Evolutionary conservation across 2,113 vertebrate species (phyloP).

Genomic region (Uria lomvia): DNA sequence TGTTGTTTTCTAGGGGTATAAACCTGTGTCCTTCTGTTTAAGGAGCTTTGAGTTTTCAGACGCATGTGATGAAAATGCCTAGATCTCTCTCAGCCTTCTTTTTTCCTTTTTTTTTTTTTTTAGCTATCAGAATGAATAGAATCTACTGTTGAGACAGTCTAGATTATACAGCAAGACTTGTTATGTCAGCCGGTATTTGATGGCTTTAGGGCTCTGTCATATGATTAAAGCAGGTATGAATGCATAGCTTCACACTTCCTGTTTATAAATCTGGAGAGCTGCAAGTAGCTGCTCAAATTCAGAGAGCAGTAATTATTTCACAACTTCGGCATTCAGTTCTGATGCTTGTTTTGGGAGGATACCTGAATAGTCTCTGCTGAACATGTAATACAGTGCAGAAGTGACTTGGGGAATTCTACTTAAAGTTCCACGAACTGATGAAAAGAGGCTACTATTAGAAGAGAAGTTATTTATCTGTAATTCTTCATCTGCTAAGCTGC

Average conservation of each 20-base stretch:
- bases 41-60: not conserved
- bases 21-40: not conserved
- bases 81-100: not conserved
- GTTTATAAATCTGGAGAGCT: conserved; percentile 47
- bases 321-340: not conserved
- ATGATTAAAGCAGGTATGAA: conserved; percentile 55
- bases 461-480: not conserved
- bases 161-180: not conserved
- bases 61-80: not conserved
- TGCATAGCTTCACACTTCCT: conserved; percentile 48
- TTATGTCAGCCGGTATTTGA: conserved; percentile 18
- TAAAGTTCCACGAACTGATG: not conserved
- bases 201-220: conserved; percentile 30
- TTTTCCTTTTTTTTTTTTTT: not conserved
- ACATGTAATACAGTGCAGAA: not conserved
- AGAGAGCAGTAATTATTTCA: conserved; percentile 59
- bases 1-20: not conserved
- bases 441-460: not conserved
- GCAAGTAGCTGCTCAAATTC: not conserved
- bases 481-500: not conserved
- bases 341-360: conserved; percentile 30
- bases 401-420: not conserved
- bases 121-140: not conserved
- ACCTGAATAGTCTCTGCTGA: not conserved
- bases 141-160: not conserved